Conservation (phyloP, 2,113 vertebrate species). For the Anolis sagrei region DNA sequence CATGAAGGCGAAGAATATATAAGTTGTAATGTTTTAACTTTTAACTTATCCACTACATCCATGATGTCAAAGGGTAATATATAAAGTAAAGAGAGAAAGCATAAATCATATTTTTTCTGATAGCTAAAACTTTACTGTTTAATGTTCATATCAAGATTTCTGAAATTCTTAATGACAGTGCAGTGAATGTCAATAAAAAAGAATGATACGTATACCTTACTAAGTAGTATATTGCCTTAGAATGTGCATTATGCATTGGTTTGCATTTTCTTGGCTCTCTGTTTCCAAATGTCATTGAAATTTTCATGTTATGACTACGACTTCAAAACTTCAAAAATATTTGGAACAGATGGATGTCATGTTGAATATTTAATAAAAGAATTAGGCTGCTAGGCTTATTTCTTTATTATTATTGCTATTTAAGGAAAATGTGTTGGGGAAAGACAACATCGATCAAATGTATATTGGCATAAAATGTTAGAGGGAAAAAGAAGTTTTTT, state of each 20-base stretch:
- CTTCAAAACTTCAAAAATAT: slow-evolving; percentile 13
- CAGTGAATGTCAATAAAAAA: not conserved
- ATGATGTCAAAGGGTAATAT: not conserved
- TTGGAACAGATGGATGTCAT: slow-evolving; percentile 6
- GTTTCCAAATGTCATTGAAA: slow-evolving; percentile 26
- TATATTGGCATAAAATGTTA: slow-evolving; percentile 6
- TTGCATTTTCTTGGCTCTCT: not conserved
- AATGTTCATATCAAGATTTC: not conserved
- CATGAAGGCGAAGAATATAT: too few relatives aligned
- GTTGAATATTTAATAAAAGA: not conserved
- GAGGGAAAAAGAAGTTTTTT: not conserved
- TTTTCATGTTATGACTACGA: not conserved
- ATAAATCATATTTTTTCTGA: not conserved
- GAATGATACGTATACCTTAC: not conserved
- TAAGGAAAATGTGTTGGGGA: not conserved
- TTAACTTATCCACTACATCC: not conserved
- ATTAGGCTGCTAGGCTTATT: not conserved
- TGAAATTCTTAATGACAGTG: not conserved
- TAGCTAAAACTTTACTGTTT: not conserved
- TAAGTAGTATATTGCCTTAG: not conserved
- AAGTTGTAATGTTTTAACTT: too few relatives aligned
- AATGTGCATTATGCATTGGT: slow-evolving; percentile 10
- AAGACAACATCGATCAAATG: not conserved
- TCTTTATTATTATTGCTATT: not conserved
- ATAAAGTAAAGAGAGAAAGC: not conserved